Base-by-base conservation (phyloP, 1,140 invertebrate species). In the Drosophila busckii region DNA sequence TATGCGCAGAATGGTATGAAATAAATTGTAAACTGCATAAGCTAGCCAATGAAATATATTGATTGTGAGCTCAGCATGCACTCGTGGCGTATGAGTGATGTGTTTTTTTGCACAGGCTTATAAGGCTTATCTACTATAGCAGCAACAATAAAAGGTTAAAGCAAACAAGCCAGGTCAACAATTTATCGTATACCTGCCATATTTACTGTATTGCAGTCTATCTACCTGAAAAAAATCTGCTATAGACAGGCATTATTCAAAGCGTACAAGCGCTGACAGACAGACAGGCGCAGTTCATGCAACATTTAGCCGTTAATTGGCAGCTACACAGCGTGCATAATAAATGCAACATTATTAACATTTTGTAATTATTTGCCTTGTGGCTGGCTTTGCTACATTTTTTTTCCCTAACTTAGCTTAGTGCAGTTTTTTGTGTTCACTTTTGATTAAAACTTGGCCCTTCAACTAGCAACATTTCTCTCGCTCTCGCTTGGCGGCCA, bases 1-100 rank as follows among this genome's bases (percentile, higher is more conserved):
- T 6, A 1, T 5, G 15, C 4, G 4, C 16, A 1, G 37, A 25
- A 26, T 37, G 37, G 32, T 48, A 70, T 45, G 38, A 35, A 58
- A 63, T n/a, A 54, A 63, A 17, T 32, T 67, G 56, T 53, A 67
- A 78, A 63, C 63, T n/a, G n/a, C n/a, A n/a, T n/a, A n/a, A n/a
- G n/a, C n/a, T n/a, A n/a, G n/a, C n/a, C n/a, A n/a, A n/a, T n/a
- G n/a, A n/a, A n/a, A n/a, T n/a, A n/a, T n/a, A n/a, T n/a, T n/a
- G n/a, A n/a, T n/a, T n/a, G n/a, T n/a, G 4, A 25, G 12, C 7
- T 12, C 35, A 28, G 7, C 9, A 20, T 23, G n/a, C 28, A 13
- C 25, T 44, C 34, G 16, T 8, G 42, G 41, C 52, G 68, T 67
- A 67, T 73, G 44, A 52, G 45, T 42, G 37, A 53, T 52, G 35